phyloP scores from a whole-genome alignment of 2,888 invertebrate species.

The Clusia tigrina region DNA sequence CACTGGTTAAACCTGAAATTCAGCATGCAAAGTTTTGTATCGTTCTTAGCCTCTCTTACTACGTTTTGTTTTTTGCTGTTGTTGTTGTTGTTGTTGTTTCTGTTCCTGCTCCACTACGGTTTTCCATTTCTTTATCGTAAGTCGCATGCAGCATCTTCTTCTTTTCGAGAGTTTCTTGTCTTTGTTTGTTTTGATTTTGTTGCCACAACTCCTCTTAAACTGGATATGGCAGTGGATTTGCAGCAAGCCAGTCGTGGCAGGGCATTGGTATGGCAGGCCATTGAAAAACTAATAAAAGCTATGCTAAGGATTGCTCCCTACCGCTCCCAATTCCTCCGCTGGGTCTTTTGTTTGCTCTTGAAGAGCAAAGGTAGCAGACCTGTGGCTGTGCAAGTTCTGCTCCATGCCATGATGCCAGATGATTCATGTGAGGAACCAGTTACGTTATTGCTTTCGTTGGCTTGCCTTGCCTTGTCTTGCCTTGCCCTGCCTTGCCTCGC shows the following conservation, averaged over 20 bases:
- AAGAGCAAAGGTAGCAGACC: constrained; percentile 1
- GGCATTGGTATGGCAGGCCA: too few relatives aligned
- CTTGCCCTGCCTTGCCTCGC: too few relatives aligned
- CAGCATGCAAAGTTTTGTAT: constrained; percentile 41
- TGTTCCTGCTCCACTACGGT: constrained; percentile 11
- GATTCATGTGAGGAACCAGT: constrained; percentile 24
- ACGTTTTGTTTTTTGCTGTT: constrained; percentile 19
- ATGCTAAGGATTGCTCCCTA: background rate
- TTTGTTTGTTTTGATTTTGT: constrained; percentile 52
- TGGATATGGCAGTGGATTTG: too few relatives aligned
- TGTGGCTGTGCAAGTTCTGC: background rate
- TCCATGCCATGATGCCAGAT: constrained; percentile 16
- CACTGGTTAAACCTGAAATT: constrained; percentile 55
- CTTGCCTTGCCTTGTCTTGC: too few relatives aligned
- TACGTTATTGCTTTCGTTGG: constrained; percentile 8
- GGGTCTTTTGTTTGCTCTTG: background rate
- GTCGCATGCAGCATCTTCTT: constrained; percentile 10
- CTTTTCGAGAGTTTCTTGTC: constrained; percentile 44
- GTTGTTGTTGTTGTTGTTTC: constrained; percentile 6
- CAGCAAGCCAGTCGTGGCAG: too few relatives aligned
- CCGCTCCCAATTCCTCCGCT: too few relatives aligned
- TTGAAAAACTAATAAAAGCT: constrained; percentile 17
- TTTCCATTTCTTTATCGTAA: constrained; percentile 11
- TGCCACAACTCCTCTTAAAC: too few relatives aligned
- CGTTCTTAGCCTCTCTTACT: constrained; percentile 29